Evolutionary conservation across 2,797 vertebrate species (phyloP), one percentile per base, ranked within the genome.

Genomic region (Enteromius anoplus): DNA sequence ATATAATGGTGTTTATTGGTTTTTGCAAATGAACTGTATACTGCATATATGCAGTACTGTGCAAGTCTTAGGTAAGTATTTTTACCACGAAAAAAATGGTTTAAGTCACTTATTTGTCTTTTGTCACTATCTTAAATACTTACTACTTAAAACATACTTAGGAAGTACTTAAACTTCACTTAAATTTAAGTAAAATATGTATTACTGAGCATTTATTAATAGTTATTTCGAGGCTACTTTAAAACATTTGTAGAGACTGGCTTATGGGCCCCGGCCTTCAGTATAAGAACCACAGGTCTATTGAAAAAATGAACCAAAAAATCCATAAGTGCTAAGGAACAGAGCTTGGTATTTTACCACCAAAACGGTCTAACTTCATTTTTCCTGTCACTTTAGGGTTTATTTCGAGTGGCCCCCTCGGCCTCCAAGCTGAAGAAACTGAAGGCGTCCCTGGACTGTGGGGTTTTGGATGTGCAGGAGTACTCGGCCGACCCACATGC

Each of bases 401-500:
- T 99, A 72, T 99, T 99, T 92, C 94, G 98, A 60, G 97, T 99
- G 86, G 98, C 98, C 75, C 97, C 98, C 0, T 99, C 98, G 0
- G 97, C 97, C 83, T 99, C 98, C 87, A 99, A 99, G 91, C 93
- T 99, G 84, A 99, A 99, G 95, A 99, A 99, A 92, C 95, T 99
- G 49, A 99, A 99, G 91, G 97, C 98, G 0, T 97, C 98, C 0
- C 94, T 99, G 87, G 98, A 99, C 91, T 99, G 98, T 79, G 98
- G 98, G 0, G 97, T 99, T 89, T 90, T 99, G 88, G 98, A 99
- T 0, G 96, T 98, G 85, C 97, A 97, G 92, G 98, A 99, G 90
- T 99, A 98, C 88, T 98, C 98, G 0, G 96, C 96, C 0, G 98
- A 99, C 90, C 98, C 98, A 0, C 98, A 99, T 0, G 97, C 98